Base-by-base conservation (phyloP, 1,140 invertebrate genomes). In the Saccostrea glomerata region DNA sequence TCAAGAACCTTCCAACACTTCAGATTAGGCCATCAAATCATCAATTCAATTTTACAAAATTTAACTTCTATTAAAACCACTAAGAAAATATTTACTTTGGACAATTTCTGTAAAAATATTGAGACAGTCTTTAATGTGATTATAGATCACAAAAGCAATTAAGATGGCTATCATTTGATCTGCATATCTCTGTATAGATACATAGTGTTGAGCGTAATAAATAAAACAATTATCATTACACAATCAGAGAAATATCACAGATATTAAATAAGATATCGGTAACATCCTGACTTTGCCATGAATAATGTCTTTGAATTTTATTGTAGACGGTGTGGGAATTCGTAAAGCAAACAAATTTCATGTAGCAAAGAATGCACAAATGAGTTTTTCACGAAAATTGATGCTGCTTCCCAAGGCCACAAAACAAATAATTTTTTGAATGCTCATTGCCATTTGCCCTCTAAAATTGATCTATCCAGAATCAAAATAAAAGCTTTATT, bases 21-120 rank as follows among this genome's bases (percentile, higher is more conserved):
- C 70, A 15, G 70, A 77, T 77, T 30, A 77, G 70, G 15, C 25
- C 25, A 77, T 77, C 70, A 77, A 36, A 77, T 77, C 70, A 36
- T 77, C 70, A 77, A 77, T 77, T 77, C 70, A 77, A 77, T 77
- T 77, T 77, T 77, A 15, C 70, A 30, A 36, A 77, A 77, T 40
- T 77, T 77, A 77, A 77, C 70, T 77, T 77, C 70, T 77, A 77
- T 77, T 77, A 30, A 77, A 77, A 77, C 25, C 25, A 30, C 70
- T 77, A 25, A 25, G 23, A 25, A 25, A 77, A 77, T 77, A 77
- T 77, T 77, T 77, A 4, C 30, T 17, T 77, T 40, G 25, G 70
- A 77, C 30, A 36, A 77, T 30, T 30, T 77, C 70, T 77, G 25
- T 77, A 77, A 25, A 77, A 77, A 36, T 77, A 77, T 77, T 77